These are phyloP conservation scores for Sturmia bella DNA, from an alignment of 2,888 invertebrate genomes.

Conservation along the genomic window DNA sequence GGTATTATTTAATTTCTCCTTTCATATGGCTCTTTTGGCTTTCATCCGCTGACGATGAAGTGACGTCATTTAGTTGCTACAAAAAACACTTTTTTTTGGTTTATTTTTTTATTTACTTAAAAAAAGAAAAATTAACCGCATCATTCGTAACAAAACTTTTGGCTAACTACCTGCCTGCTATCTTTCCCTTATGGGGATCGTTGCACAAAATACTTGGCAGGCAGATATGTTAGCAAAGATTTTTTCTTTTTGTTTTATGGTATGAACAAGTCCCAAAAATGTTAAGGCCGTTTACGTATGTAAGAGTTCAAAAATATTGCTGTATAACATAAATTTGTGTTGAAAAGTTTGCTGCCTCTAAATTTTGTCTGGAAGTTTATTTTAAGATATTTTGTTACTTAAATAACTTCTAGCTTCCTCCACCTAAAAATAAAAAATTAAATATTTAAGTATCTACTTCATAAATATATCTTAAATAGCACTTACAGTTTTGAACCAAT, in stretches of 20 bases:
- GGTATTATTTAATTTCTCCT: too few relatives aligned
- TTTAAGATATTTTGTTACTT: constrained; percentile 42
- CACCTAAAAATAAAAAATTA: constrained; percentile 38
- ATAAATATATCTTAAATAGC: not conserved
- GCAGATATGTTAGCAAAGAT: too few relatives aligned
- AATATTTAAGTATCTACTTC: not conserved
- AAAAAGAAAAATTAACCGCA: not conserved
- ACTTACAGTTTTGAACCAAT: constrained; percentile 92
- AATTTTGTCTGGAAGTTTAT: constrained; percentile 4
- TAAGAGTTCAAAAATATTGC: constrained; percentile 14
- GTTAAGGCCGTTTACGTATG: not conserved
- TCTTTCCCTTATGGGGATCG: too few relatives aligned
- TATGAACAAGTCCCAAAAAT: too few relatives aligned
- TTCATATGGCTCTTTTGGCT: not conserved
- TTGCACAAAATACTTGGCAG: too few relatives aligned
- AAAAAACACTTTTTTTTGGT: not conserved
- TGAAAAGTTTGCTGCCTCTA: not conserved
- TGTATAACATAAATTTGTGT: not conserved
- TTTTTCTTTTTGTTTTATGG: too few relatives aligned
- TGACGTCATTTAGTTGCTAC: constrained; percentile 23
- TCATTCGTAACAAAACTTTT: constrained; percentile 2
- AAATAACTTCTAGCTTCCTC: constrained; percentile 59
- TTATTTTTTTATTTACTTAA: not conserved
- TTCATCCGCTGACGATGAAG: too few relatives aligned
- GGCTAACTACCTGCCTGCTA: too few relatives aligned